These are phyloP conservation scores for Hylia prasina DNA, from an alignment of 2,113 vertebrate genomes.

Conservation along the genomic window DNA sequence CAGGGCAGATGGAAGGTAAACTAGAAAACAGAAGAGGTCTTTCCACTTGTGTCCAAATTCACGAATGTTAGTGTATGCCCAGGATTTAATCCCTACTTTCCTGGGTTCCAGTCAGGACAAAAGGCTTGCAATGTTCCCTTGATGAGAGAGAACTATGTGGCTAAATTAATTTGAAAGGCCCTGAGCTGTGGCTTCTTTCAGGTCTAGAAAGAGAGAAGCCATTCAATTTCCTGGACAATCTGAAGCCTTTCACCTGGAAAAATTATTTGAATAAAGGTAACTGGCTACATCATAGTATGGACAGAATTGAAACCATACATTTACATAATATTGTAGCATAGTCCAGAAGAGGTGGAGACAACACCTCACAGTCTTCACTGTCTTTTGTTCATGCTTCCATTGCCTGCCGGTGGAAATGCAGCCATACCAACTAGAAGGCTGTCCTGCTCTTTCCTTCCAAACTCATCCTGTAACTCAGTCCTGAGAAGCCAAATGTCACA, in stretches of 20 bases:
- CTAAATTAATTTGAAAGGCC: neutral
- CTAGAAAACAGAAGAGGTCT: neutral
- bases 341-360: neutral
- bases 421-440: neutral
- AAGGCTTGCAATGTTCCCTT: neutral
- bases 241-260: neutral
- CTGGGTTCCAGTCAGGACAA: neutral
- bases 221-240: neutral
- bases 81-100: neutral
- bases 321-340: neutral
- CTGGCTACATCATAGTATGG: neutral
- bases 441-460: neutral
- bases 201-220: neutral
- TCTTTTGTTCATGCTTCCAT: neutral
- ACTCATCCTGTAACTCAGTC: neutral
- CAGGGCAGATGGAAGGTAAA: neutral
- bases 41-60: neutral
- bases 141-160: neutral
- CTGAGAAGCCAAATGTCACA: neutral
- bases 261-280: neutral
- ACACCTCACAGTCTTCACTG: neutral
- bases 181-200: neutral
- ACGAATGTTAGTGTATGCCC: neutral
- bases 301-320: neutral
- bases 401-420: neutral